phyloP scores from a whole-genome alignment of 2,888 invertebrate species.

The Galeopsomyia nigrocyanea region DNA sequence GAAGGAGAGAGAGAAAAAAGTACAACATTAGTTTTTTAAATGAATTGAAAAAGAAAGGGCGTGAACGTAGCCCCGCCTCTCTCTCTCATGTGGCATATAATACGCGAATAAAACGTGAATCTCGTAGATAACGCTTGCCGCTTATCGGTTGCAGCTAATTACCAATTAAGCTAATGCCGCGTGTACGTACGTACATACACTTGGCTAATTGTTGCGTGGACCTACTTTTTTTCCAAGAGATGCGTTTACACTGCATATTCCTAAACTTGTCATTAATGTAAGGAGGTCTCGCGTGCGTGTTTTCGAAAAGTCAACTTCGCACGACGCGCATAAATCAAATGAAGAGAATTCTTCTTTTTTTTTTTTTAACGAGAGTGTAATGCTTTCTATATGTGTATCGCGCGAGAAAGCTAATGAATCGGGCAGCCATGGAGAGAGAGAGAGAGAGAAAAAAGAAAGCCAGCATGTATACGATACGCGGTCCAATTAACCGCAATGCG shows the following conservation, averaged over 20 bases:
- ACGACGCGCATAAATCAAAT: background rate
- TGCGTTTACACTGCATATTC: constrained; percentile 11
- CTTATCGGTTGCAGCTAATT: constrained; percentile 39
- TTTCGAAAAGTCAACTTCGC: background rate
- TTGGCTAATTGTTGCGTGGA: constrained; percentile 42
- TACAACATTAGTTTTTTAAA: no score
- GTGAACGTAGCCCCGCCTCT: no score
- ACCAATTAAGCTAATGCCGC: constrained; percentile 43
- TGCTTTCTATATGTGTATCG: background rate
- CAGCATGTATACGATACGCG: background rate
- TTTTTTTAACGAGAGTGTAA: no score
- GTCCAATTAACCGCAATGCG: background rate
- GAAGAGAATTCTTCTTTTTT: no score
- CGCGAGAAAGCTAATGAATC: constrained; percentile 25
- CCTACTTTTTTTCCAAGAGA: constrained; percentile 33
- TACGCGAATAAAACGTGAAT: constrained; percentile 20
- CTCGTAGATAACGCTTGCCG: constrained; percentile 5
- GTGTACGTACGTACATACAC: background rate
- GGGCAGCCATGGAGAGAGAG: background rate
- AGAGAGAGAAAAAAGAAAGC: no score
- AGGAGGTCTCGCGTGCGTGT: background rate
- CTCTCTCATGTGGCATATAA: background rate
- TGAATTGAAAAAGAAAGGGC: no score
- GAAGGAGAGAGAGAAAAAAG: no score
- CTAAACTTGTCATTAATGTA: constrained; percentile 26